Base-by-base conservation (phyloP, 2,888 invertebrate species). In the Muschampia plurimacula region DNA sequence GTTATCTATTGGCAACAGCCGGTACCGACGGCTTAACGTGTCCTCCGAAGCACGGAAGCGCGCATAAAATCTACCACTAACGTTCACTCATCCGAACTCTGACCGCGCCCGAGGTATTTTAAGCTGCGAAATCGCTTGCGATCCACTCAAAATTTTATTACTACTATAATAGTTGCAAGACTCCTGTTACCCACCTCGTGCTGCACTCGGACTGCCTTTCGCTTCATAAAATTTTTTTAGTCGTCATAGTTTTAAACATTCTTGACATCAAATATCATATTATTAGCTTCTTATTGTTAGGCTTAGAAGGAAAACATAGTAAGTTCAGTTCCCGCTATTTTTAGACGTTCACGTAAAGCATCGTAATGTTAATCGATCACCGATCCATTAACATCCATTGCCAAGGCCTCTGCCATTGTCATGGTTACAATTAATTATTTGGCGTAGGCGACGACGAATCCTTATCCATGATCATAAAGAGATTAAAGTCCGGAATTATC, bases 281-380 rank as follows among this genome's bases (percentile, higher is more conserved):
- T 10, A 69, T 15, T n/a, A 55, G 10, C 22, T 9, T 69, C 55
- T 64, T 63, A 13, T 44, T 63, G 39, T 55, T 63, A 12, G 12
- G 63, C 64, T 69, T 64, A 69, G 41, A 55, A 12, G 39, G 55
- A 69, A 69, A 64, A 69, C 69, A 44, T 69, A 69, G 28, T 52
- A 69, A 41, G 63, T 64, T 64, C 49, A 13, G 60, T 36, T 69
- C 52, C 41, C 10, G 36, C 52, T 64, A 55, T 64, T 63, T 55
- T 69, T 63, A 22, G 69, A 32, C 8, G 15, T 44, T 49, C 55
- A 55, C 44, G 63, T 55, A 44, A 12, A 63, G 22, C 4, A 39
- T 63, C 12, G 15, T 22, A 15, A 39, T 36, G n/a, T 28, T 49
- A 5, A 32, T 49, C 46, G 46, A 49, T 49, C 46, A 36, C 9